A percentile compares a stretch with the other conserved stretches of the same genome.
phyloP scores from a whole-genome alignment of 1,140 invertebrate species.

The Drosophila setifemur region DNA sequence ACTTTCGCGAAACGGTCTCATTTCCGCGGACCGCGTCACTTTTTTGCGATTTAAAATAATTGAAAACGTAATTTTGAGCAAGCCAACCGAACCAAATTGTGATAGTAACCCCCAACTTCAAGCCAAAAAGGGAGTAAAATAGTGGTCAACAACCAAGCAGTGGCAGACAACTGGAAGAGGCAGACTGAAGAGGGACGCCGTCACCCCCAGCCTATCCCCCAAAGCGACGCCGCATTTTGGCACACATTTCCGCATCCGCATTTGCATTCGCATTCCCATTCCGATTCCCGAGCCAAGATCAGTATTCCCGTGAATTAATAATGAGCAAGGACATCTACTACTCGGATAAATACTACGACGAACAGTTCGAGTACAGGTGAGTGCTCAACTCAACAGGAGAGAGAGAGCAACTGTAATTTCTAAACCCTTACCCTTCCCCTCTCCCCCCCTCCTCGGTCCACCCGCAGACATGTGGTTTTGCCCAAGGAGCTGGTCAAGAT shows the following conservation, averaged over 20 bases:
- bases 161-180: background rate
- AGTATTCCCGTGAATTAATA: background rate
- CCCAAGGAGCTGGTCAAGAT: slow-evolving; percentile 93
- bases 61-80: slow-evolving; percentile 3
- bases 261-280: slow-evolving; percentile 17
- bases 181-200: background rate
- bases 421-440: too few relatives aligned
- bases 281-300: background rate
- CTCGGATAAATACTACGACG: slow-evolving; percentile 95
- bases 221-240: background rate
- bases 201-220: background rate
- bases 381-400: slow-evolving; percentile 1
- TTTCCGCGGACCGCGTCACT: slow-evolving; percentile 50
- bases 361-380: slow-evolving; percentile 93
- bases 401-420: slow-evolving; percentile 25
- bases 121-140: background rate
- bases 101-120: background rate
- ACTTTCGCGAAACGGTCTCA: background rate
- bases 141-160: background rate
- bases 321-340: slow-evolving; percentile 90
- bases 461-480: slow-evolving; percentile 95
- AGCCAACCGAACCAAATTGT: slow-evolving; percentile 2
- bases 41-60: slow-evolving; percentile 51
- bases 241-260: background rate
- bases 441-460: background rate